Evolutionary conservation across 2,113 vertebrate species (phyloP), one percentile per base, ranked within the genome.

Genomic region (Trochalopteron elliotii): DNA sequence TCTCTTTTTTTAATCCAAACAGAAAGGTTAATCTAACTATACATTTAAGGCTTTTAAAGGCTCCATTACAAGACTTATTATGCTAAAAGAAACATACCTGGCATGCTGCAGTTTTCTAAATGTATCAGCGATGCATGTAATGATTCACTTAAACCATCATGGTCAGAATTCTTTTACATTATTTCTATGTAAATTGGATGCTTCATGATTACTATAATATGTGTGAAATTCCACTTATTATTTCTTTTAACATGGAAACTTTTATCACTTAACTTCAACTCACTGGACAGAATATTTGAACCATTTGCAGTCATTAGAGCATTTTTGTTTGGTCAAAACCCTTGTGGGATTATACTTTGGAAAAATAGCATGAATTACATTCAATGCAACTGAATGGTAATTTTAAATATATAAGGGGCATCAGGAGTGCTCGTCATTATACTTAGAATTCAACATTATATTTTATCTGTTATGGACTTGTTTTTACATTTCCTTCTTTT

Each of bases 151-250:
- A 98, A 98, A 98, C 98, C 97, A 95, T 97, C 97, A 92, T 93
- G 98, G 98, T 98, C 98, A 98, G 98, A 98, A 98, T 96, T 98
- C 98, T 98, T 98, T 98, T 97, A 97, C 97, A 89, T 98, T 97
- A 98, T 98, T 98, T 98, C 98, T 98, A 98, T 98, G 98, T 98
- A 99, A 99, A 99, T 99, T 98, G 98, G 98, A 98, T 98, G 98
- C 98, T 97, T 97, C 97, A 97, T 98, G 98, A 99, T 99, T 98
- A 98, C 98, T 98, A 98, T 98, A 98, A 98, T 98, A 98, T 94
- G 98, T 97, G 97, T 98, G 97, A 98, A 99, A 99, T 98, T 97
- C 97, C 97, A 97, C 97, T 98, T 98, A 98, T 98, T 98, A 98
- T 98, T 98, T 98, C 98, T 98, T 97, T 98, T 97, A 98, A 98